A percentile compares a stretch with the other conserved stretches of the same genome.
Conservation (phyloP, 2,888 invertebrate genomes). For the Plagiodera versicolora region DNA sequence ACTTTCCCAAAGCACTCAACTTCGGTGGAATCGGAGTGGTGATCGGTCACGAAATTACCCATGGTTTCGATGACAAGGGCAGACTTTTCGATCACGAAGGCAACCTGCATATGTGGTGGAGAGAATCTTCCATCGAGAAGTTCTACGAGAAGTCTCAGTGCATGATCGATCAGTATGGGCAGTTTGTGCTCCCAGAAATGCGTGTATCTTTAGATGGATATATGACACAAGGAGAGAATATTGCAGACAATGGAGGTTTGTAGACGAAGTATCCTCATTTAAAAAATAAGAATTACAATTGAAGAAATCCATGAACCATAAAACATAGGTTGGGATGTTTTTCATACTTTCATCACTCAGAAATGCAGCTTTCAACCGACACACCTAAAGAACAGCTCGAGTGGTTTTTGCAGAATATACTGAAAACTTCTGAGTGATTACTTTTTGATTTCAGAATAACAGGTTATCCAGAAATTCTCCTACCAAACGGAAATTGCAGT, state of each 20-base stretch:
- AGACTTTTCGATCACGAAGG: conserved; percentile 91
- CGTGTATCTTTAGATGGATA: conserved; percentile 74
- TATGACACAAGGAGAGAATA: conserved; percentile 86
- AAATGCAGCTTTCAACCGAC: no score
- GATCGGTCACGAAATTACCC: conserved; percentile 91
- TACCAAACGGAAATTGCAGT: no score
- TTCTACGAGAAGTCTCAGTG: conserved; percentile 78
- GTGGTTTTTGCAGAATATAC: no score
- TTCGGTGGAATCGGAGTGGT: conserved; percentile 91
- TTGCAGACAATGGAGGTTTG: conserved; percentile 90
- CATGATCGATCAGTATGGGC: conserved; percentile 83
- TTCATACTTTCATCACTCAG: no score
- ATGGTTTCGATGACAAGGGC: conserved; percentile 90
- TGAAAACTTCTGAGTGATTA: no score
- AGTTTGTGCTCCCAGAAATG: conserved; percentile 79
- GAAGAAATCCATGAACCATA: no score
- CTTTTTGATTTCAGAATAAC: no score
- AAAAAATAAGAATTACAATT: no score
- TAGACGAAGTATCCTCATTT: no score
- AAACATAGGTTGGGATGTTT: no score
- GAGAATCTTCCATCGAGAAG: conserved; percentile 69
- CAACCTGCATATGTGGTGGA: conserved; percentile 88
- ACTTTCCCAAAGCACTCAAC: conserved; percentile 79
- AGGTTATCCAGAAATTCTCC: no score
- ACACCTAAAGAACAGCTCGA: no score